phyloP scores from a whole-genome alignment of 2,797 vertebrate genomes.

The Gymnopithys bicolor region DNA sequence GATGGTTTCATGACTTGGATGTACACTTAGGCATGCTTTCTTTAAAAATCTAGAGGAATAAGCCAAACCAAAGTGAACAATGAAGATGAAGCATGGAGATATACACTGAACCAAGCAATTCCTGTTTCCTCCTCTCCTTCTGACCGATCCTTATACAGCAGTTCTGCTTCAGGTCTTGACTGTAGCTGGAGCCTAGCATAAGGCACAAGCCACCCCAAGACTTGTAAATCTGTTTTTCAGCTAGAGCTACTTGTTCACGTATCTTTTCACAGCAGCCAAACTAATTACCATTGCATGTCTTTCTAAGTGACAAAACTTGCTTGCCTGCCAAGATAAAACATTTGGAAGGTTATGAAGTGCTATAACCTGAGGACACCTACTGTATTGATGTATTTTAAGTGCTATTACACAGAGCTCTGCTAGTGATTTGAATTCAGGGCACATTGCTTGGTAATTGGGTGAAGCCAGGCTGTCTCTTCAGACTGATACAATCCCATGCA shows the following conservation, averaged over 20 bases:
- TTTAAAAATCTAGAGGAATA: constrained; percentile 9
- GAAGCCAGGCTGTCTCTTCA: not conserved
- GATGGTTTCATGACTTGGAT: not conserved
- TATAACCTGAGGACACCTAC: not conserved
- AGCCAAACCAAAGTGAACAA: not conserved
- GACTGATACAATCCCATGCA: not conserved
- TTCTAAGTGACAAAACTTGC: not conserved
- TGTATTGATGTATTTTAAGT: not conserved
- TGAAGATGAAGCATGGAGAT: not conserved
- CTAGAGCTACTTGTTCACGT: not conserved
- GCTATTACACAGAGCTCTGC: not conserved
- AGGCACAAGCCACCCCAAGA: not conserved
- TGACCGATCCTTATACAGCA: not conserved
- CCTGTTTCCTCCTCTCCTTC: not conserved
- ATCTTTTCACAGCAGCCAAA: not conserved
- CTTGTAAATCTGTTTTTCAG: not conserved
- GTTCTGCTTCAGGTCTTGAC: not conserved
- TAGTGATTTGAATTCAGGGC: not conserved
- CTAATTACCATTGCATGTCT: not conserved
- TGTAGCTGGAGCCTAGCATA: not conserved
- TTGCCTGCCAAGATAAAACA: constrained; percentile 15
- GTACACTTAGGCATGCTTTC: not conserved
- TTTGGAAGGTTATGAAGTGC: not conserved
- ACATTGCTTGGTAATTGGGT: not conserved
- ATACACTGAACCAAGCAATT: not conserved